Base-by-base conservation (phyloP, 2,888 invertebrate species). In the Sarcophaga variegata region DNA sequence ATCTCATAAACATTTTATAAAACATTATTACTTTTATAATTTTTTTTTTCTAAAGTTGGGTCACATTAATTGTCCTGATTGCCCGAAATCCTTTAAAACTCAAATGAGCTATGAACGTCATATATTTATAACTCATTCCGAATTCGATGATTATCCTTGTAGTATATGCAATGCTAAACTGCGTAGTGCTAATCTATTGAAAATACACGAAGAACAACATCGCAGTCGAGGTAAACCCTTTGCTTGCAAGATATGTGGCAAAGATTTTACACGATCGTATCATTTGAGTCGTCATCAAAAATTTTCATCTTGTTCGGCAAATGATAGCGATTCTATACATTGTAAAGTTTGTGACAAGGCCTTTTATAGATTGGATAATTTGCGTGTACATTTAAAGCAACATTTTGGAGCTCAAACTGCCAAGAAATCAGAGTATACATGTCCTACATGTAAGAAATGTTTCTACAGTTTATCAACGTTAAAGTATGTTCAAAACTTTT, bases 221-320 rank as follows among this genome's bases (percentile, higher is more conserved):
- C 89, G 90, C 66, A 96, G 95, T 70, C 93, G 95, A 82, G 93
- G 94, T 59, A 95, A 95, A 89, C 94, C 94, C 0, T 96, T 94
- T 90, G 94, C 94, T 45, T 97, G 97, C 92, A 94, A 94, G 54
- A 94, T 95, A 81, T 97, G 97, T 90, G 94, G 95, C 47, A 95
- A 95, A 89, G 95, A 95, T 86, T 97, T 97, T 92, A 96, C 96
- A 2, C 94, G 97, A 81, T 96, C 95, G 85, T 96, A 97, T 89
- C 97, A 97, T 93, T 94, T 97, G 94, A 96, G 87, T 83, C 91
- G 93, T 0, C 93, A 93, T 89, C 91, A 92, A 62, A 92, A 93
- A 82, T 93, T 89, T 83, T 92, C 93, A 0, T 90, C 91, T 0
- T 93, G 93, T 87, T 92, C 93, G 69, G 91, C 90, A 3, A 90